Evolutionary conservation across 2,797 vertebrate species (phyloP).

Genomic region (Oceanodroma leucorhoa): DNA sequence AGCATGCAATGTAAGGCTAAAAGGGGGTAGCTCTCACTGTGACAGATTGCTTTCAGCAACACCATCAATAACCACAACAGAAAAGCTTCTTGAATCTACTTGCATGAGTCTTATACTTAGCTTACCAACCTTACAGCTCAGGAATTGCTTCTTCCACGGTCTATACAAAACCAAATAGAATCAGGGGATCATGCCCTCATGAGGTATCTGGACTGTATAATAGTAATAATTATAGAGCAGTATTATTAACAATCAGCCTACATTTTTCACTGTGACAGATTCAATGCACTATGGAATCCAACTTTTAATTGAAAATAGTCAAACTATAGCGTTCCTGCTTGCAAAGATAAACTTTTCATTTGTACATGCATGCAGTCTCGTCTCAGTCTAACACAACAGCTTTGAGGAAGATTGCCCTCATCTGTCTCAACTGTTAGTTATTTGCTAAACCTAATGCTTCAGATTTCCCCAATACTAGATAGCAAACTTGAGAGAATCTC

Average conservation of each 20-base stretch:
- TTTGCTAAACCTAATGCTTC: constrained; percentile 26
- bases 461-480: neutral
- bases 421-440: constrained; percentile 24
- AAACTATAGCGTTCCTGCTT: constrained; percentile 31
- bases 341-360: constrained; percentile 58
- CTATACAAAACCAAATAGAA: constrained; percentile 7
- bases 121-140: neutral
- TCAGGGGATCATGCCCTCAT: constrained; percentile 24
- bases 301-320: constrained; percentile 64
- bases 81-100: constrained; percentile 47
- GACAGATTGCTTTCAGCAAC: constrained; percentile 56
- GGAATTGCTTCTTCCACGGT: neutral
- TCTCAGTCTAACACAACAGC: constrained; percentile 29
- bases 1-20: neutral
- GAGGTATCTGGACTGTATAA: constrained; percentile 58
- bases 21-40: constrained; percentile 4
- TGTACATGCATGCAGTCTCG: constrained; percentile 8
- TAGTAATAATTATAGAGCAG: constrained; percentile 45
- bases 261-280: constrained; percentile 61
- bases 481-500: neutral
- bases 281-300: constrained; percentile 49
- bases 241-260: constrained; percentile 47
- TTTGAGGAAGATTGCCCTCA: constrained; percentile 53
- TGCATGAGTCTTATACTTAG: neutral
- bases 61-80: constrained; percentile 10